Percentiles rank a stretch among this genome's conserved stretches.
Conservation (phyloP, 2,888 invertebrate species). For the Crematogaster levior region DNA sequence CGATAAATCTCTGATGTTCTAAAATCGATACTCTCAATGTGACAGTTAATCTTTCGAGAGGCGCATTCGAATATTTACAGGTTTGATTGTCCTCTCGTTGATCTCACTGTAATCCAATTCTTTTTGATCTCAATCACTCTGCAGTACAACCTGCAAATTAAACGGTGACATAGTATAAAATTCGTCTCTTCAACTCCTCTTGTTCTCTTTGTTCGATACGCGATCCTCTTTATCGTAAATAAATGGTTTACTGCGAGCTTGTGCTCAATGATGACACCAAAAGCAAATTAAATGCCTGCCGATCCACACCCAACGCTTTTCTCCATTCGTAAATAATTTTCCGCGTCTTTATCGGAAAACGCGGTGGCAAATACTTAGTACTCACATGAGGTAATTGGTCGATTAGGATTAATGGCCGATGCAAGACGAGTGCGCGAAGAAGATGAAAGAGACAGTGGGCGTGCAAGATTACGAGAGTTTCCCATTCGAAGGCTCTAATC, state of each 20-base stretch:
- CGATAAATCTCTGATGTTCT: neutral
- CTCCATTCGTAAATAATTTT: slow-evolving; percentile 60
- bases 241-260: slow-evolving; percentile 57
- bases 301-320: slow-evolving; percentile 48
- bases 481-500: neutral
- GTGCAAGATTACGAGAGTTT: neutral
- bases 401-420: slow-evolving; percentile 57
- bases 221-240: slow-evolving; percentile 22
- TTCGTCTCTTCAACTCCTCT: neutral
- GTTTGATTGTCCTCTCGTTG: slow-evolving; percentile 8
- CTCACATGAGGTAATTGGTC: slow-evolving; percentile 49
- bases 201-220: neutral
- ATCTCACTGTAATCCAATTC: neutral
- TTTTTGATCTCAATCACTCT: neutral
- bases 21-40: neutral
- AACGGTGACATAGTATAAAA: slow-evolving; percentile 23
- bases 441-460: neutral
- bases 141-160: slow-evolving; percentile 42
- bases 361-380: slow-evolving; percentile 42
- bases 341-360: slow-evolving; percentile 7
- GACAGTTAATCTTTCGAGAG: slow-evolving; percentile 7
- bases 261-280: slow-evolving; percentile 39
- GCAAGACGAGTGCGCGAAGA: neutral
- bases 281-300: slow-evolving; percentile 63
- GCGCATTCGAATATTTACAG: slow-evolving; percentile 10